These are phyloP conservation scores for Pteria penguin DNA, from an alignment of 2,888 invertebrate genomes.

Conservation along the genomic window DNA sequence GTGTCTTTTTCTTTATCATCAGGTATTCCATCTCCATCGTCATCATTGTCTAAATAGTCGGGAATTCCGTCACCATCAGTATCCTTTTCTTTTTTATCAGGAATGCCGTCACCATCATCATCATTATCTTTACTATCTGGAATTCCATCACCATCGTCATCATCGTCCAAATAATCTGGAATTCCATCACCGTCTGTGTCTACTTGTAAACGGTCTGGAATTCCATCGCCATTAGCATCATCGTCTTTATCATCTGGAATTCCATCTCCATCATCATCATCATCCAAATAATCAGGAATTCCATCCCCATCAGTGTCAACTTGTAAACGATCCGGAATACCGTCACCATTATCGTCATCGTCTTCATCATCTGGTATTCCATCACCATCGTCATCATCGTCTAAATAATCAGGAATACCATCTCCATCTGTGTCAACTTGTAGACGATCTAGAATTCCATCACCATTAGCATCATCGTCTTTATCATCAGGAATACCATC, in stretches of 20 bases:
- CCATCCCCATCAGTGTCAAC: too few relatives aligned
- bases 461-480: conserved; percentile 68
- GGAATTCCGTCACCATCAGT: conserved; percentile 73
- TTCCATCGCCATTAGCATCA: conserved; percentile 65
- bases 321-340: too few relatives aligned
- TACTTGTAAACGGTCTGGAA: conserved; percentile 59
- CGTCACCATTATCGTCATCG: conserved; percentile 63
- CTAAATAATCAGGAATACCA: conserved; percentile 64
- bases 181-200: conserved; percentile 67
- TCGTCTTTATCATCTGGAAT: conserved; percentile 62
- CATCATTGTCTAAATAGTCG: conserved; percentile 63
- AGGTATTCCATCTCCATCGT: conserved; percentile 73
- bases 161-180: conserved; percentile 60
- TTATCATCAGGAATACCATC: conserved; percentile 70
- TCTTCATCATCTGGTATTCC: conserved; percentile 67
- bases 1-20: conserved; percentile 67
- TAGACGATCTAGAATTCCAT: conserved; percentile 65
- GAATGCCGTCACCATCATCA: conserved; percentile 65
- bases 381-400: conserved; percentile 70
- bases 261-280: conserved; percentile 61
- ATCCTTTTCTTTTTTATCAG: conserved; percentile 63
- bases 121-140: conserved; percentile 69
- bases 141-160: conserved; percentile 72
- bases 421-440: conserved; percentile 63
- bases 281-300: conserved; percentile 71